Evolutionary conservation across 1,140 invertebrate genomes (phyloP).

Genomic region (Ericerus pela): DNA sequence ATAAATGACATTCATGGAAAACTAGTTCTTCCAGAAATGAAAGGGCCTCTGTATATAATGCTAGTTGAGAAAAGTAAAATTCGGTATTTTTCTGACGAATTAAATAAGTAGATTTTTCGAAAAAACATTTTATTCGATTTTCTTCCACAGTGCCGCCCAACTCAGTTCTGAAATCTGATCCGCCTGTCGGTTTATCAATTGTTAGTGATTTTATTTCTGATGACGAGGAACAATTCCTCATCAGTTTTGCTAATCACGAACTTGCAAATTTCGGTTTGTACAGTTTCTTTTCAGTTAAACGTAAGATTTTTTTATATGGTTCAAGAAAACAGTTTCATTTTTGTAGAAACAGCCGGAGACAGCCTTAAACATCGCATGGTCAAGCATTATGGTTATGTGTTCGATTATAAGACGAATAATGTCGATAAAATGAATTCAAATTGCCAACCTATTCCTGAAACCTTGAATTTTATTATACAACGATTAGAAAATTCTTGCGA

Average conservation of each 20-base stretch:
- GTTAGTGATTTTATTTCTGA: conserved; percentile 55
- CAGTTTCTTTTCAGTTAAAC: no score
- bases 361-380: conserved; percentile 72
- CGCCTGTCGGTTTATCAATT: conserved; percentile 57
- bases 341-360: conserved; percentile 25
- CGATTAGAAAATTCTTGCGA: conserved; percentile 35
- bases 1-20: conserved; percentile 39
- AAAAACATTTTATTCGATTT: background rate
- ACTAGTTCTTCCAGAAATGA: conserved; percentile 35
- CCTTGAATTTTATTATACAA: conserved; percentile 49
- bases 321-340: conserved; percentile 7
- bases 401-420: conserved; percentile 77
- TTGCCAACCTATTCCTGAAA: conserved; percentile 46
- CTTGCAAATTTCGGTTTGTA: background rate
- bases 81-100: background rate
- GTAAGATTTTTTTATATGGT: conserved; percentile 7
- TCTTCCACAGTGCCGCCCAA: conserved; percentile 31
- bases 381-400: conserved; percentile 88
- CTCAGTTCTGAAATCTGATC: conserved; percentile 23
- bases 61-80: conserved; percentile 39
- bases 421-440: conserved; percentile 59
- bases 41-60: conserved; percentile 44
- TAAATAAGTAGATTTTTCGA: background rate
- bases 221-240: conserved; percentile 51
- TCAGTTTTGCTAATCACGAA: conserved; percentile 37